phyloP scores from a whole-genome alignment of 2,113 vertebrate genomes.

The Pseudolaguvia tuberculata region DNA sequence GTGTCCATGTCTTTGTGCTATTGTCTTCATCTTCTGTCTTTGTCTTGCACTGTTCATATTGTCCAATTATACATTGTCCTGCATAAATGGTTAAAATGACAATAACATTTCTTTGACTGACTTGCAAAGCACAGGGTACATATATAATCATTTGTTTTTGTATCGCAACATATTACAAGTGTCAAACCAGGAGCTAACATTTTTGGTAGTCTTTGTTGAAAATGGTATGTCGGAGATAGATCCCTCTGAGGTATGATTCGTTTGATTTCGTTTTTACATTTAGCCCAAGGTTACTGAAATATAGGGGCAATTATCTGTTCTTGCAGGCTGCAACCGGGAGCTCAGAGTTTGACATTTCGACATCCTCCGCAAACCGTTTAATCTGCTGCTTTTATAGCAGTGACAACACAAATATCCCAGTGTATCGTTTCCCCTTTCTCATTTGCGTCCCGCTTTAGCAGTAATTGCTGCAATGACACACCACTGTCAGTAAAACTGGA shows the following conservation, averaged over 20 bases:
- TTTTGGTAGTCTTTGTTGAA: neutral
- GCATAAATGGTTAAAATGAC: no score
- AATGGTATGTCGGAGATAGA: neutral
- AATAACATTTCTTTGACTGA: no score
- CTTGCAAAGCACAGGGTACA: neutral
- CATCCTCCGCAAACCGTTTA: conserved; percentile 12
- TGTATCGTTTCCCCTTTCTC: neutral
- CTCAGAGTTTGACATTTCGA: conserved; percentile 4
- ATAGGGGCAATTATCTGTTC: conserved; percentile 27
- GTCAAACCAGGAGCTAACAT: neutral
- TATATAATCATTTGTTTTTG: neutral
- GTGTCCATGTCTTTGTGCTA: no score
- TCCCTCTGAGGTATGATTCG: neutral
- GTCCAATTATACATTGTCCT: no score
- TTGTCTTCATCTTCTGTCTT: no score
- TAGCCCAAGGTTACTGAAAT: neutral
- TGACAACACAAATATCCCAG: conserved; percentile 6
- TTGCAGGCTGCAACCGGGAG: conserved; percentile 2
- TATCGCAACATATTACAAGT: neutral
- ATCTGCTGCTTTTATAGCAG: neutral
- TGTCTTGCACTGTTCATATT: no score
- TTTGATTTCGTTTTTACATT: conserved; percentile 12
- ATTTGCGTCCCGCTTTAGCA: conserved; percentile 5
- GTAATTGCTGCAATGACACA: conserved; percentile 14
- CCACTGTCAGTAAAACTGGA: neutral